These are phyloP conservation scores for Pterois miles DNA, from an alignment of 2,797 vertebrate species.

Conservation along the genomic window DNA sequence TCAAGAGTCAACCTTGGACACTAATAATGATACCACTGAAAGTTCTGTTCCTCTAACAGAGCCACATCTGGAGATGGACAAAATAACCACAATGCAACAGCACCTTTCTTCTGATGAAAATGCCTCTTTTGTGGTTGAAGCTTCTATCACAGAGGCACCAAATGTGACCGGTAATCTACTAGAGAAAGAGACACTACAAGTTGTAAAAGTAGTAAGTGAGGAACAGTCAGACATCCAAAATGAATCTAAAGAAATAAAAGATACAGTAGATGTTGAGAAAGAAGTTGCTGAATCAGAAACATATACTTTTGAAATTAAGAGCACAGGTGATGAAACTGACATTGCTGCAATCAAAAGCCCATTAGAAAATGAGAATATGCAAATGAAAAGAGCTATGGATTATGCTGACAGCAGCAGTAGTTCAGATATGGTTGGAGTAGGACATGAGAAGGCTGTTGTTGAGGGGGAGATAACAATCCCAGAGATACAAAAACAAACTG, in stretches of 20 bases:
- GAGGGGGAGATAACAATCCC: conserved; percentile 20
- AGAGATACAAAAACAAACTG: conserved; percentile 27
- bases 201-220: background rate
- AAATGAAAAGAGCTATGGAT: conserved; percentile 23
- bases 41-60: conserved; percentile 5
- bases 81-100: conserved; percentile 14
- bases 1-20: conserved; percentile 33
- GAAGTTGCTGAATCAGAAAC: conserved; percentile 20
- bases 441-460: conserved; percentile 10
- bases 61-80: conserved; percentile 10
- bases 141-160: conserved; percentile 7
- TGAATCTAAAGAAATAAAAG: conserved; percentile 29
- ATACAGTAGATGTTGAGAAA: conserved; percentile 9
- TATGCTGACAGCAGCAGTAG: conserved; percentile 21
- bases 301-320: conserved; percentile 5
- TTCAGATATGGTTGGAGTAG: conserved; percentile 9
- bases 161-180: conserved; percentile 8
- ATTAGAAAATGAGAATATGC: conserved; percentile 31
- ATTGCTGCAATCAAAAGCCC: conserved; percentile 1
- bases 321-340: conserved; percentile 16
- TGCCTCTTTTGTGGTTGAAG: conserved; percentile 20
- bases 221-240: conserved; percentile 14
- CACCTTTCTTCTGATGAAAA: conserved; percentile 34
- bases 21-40: conserved; percentile 13
- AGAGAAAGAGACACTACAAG: conserved; percentile 27